Base-by-base conservation (phyloP, 2,888 invertebrate genomes). In the Synergus gifuensis region DNA sequence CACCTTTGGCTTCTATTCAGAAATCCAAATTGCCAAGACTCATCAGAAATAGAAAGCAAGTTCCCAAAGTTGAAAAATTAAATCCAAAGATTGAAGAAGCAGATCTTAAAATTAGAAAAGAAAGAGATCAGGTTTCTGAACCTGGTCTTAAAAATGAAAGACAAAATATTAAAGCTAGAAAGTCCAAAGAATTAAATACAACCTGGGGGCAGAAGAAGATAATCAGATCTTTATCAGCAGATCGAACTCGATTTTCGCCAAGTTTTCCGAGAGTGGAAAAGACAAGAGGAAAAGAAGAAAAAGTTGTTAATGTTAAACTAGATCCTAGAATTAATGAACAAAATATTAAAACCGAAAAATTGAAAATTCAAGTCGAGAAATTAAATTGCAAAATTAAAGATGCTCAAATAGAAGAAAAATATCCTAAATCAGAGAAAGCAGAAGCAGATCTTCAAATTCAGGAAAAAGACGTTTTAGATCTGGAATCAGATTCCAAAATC, bases 211-310 rank as follows among this genome's bases (percentile, higher is more conserved):
- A 49, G 16, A 16, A 49, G 28, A 69, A 16, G 16, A 28, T 16
- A 46, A 22, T 0, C 14, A 69, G 49, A 22, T 69, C 69, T 5
- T 69, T 69, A 69, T 69, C 49, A 16, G 69, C 14, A 46, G 69
- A 69, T 49, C 69, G 28, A 69, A 46, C 22, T 28, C 22, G 12
- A 14, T 44, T 67, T 67, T 49, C 49, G 4, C 12, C 16, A 22
- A 46, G 46, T 69, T 69, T 44, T 46, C 67, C 46, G 16, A 28
- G 28, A 7, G 28, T 22, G 28, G 46, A 46, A 49, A 28, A 16
- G 46, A 22, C 8, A 49, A 69, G 49, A 28, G 69, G 4, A 14
- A 67, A 11, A 63, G 36, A 40, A 63, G 36, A 36, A 16, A 54
- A 54, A 54, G 54, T 54, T 2, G 2, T 54, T 54, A 54, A 54